Base-by-base conservation (phyloP, 2,113 vertebrate genomes). In the Jaculus jaculus region DNA sequence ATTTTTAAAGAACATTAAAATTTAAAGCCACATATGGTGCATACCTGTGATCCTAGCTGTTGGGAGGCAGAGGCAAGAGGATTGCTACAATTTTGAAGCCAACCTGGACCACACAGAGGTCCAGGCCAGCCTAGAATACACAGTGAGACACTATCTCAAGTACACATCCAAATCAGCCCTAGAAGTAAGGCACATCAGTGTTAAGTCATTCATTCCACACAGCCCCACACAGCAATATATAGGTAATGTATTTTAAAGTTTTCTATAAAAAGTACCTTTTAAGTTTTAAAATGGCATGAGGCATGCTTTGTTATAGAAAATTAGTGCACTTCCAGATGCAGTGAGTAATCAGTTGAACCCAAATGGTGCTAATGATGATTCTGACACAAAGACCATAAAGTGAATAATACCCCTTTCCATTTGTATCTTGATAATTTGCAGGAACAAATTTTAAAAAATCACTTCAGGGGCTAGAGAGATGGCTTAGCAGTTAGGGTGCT, bases 301-400 rank as follows among this genome's bases (percentile, higher is more conserved):
- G 24, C 37, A 42, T 79, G 72, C 34, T 69, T 92, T 86, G 24
- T 73, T 34, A 68, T 74, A 54, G 92, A 92, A 93, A 88, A 80
- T 63, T 51, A 68, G 71, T 86, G 23, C 10, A 28, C 34, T 86
- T 90, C 63, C 81, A 81, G 75, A 61, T 84, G 84, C 82, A 87
- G 58, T 66, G 78, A 85, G 30, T 69, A 42, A 84, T 79, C 69
- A 92, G 93, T 93, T 82, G 81, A 96, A 80, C 47, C 75, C 71
- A 92, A 81, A 83, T 34, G 26, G 83, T 12, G 17, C 30, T 32
- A 18, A 2, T 15, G 42, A 60, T 63, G 37, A 51, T 89, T 71
- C 21, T 16, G 84, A 87, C 71, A 72, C 66, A 51, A 66, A 90
- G 75, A 71, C 61, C 2, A 24, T 58, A 68, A 82, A 94, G 84